Evolutionary conservation across 1,140 invertebrate species (phyloP), one percentile per base, ranked within the genome.

Genomic region (Proctacanthus coquilletti): DNA sequence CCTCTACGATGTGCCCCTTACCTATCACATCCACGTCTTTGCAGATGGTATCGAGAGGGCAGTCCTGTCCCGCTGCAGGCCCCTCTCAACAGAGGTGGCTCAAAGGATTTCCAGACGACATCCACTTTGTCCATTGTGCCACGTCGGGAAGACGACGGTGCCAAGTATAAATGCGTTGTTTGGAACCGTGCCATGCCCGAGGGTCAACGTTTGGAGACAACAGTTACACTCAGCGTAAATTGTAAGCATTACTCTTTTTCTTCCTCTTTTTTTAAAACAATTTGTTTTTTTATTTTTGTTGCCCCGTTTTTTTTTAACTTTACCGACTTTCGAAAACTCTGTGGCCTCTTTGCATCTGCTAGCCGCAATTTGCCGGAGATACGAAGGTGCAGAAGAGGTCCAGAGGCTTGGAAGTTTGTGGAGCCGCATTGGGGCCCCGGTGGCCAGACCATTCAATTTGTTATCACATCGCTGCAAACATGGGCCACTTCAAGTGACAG

Each of bases 101-200:
- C 75, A 11, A 66, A 77, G 33, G 70, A 75, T 44, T 72, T 75
- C 48, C 70, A 79, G 0, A 83, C 81, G 8, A 74, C 74, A 18
- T 74, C 79, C 2, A 80, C 80, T 2, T 64, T 92, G 6, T 61
- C 70, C 1, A 61, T 92, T 17, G 75, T 68, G 15, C 87, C 87
- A 0, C 70, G 67, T 10, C 74, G 83, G 40, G 80, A 84, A 32
- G 86, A 92, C 53, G 85, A 94, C 54, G 75, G 77, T 2, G 77
- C 80, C 11, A 66, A 72, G 10, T 88, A 80, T 60, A 71, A 76
- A 21, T 93, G 88, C 56, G 77, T 80, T 21, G 85, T 92, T 1
- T 80, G 79, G 64, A 94, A 92, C 62, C 66, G 86, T 14, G 89
- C 88, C 20, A 79, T 92, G 69, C 69, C 71, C 1, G 73, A 80